These are phyloP conservation scores for Vombatus ursinus DNA, from an alignment of 2,113 vertebrate species.

Conservation along the genomic window DNA sequence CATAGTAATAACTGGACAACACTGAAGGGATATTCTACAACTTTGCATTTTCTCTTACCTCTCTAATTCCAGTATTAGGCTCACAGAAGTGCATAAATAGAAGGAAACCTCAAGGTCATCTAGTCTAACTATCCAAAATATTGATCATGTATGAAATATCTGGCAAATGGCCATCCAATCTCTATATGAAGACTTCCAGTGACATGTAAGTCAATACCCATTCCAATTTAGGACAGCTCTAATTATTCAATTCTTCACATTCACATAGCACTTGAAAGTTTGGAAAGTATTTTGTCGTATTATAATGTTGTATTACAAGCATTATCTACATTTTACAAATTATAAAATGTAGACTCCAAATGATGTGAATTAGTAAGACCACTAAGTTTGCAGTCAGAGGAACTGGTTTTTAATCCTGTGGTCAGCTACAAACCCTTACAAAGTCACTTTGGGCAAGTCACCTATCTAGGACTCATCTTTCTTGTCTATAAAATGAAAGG, in stretches of 20 bases:
- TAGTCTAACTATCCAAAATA: not conserved
- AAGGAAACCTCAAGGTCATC: not conserved
- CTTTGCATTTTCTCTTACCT: not conserved
- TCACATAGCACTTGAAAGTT: not conserved
- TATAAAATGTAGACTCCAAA: not conserved
- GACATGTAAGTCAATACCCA: not conserved
- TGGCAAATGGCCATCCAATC: not conserved
- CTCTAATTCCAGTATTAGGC: conserved; percentile 36
- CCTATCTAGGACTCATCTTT: not conserved
- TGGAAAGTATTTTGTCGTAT: not conserved
- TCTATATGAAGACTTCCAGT: not conserved
- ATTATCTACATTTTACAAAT: not conserved
- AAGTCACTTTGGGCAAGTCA: not conserved
- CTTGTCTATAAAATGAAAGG: not conserved
- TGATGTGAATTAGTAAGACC: not conserved
- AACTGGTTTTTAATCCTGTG: not conserved
- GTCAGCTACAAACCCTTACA: not conserved
- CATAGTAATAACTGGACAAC: not conserved
- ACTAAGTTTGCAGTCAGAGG: not conserved
- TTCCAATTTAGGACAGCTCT: not conserved
- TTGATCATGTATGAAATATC: not conserved
- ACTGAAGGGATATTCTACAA: not conserved
- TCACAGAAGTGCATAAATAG: not conserved
- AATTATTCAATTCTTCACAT: not conserved
- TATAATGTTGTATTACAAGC: not conserved